These are phyloP conservation scores for Chydorus sphaericus DNA, from an alignment of 2,888 invertebrate genomes.

Conservation along the genomic window DNA sequence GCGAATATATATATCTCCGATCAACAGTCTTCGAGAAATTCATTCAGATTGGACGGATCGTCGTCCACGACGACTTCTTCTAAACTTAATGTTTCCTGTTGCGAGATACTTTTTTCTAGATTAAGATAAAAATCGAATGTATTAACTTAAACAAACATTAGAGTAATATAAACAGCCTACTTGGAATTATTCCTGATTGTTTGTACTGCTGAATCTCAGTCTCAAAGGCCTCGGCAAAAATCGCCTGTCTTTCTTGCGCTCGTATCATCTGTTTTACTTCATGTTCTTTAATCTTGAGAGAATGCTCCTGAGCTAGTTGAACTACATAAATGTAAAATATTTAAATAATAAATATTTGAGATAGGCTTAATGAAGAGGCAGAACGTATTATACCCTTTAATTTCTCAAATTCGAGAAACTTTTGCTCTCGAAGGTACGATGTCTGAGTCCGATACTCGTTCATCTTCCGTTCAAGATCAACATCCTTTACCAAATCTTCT, in stretches of 20 bases:
- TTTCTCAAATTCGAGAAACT: not conserved
- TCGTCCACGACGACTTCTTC: conserved; percentile 11
- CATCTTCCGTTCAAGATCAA: not conserved
- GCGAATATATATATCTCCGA: no score
- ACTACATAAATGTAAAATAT: not conserved
- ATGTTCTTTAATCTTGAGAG: conserved; percentile 3
- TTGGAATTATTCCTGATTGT: conserved; percentile 8
- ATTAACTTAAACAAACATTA: no score
- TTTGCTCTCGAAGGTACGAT: not conserved
- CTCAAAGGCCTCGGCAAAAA: conserved; percentile 11
- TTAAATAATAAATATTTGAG: no score
- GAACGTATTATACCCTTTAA: not conserved
- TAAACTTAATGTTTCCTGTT: not conserved
- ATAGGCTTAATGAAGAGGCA: no score
- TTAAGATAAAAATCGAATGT: no score
- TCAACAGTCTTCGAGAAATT: conserved; percentile 4
- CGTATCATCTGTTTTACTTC: not conserved
- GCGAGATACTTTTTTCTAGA: not conserved
- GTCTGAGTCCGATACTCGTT: not conserved
- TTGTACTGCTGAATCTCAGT: conserved; percentile 11
- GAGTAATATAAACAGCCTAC: not conserved
- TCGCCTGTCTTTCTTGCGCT: conserved; percentile 10
- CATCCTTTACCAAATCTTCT: not conserved
- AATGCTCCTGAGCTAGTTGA: not conserved
- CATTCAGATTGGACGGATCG: conserved; percentile 8